Percentiles rank a stretch among this genome's conserved stretches.
Conservation (phyloP, 2,888 invertebrate genomes). For the Ischnus inquisitorius region DNA sequence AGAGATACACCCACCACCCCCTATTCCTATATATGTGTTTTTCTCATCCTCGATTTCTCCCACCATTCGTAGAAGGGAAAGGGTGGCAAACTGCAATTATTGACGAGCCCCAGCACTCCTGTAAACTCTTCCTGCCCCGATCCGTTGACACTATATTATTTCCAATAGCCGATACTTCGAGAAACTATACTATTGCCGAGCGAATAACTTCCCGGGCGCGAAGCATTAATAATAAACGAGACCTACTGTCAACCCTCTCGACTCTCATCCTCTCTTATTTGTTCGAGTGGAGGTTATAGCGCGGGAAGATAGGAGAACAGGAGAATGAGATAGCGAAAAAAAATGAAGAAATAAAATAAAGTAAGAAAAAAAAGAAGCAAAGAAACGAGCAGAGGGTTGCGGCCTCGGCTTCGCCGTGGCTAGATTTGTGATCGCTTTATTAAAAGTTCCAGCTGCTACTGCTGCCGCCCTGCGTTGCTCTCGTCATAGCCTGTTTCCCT, state of each 20-base stretch:
- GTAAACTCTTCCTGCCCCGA: slow-evolving; percentile 59
- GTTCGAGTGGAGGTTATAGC: slow-evolving; percentile 8
- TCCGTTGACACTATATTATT: slow-evolving; percentile 65
- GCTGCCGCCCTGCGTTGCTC: slow-evolving; percentile 22
- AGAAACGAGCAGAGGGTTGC: slow-evolving; percentile 59
- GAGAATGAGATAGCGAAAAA: not conserved
- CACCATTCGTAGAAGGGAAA: slow-evolving; percentile 3
- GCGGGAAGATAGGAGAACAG: slow-evolving; percentile 18
- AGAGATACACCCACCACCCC: slow-evolving; percentile 4
- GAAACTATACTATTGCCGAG: slow-evolving; percentile 42
- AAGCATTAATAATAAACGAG: slow-evolving; percentile 48
- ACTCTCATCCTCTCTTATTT: not conserved
- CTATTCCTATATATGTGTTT: not conserved
- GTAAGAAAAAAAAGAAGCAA: slow-evolving; percentile 15
- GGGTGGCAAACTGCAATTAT: slow-evolving; percentile 62
- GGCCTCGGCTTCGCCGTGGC: slow-evolving; percentile 56
- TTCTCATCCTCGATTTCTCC: not conserved
- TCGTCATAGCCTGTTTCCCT: slow-evolving; percentile 18
- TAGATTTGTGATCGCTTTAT: slow-evolving; percentile 81
- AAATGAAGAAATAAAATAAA: no score
- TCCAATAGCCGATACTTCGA: slow-evolving; percentile 63
- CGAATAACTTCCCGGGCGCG: slow-evolving; percentile 27
- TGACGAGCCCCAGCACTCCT: slow-evolving; percentile 59
- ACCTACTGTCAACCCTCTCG: not conserved
- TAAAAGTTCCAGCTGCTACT: slow-evolving; percentile 81